Base-by-base conservation (phyloP, 2,113 vertebrate genomes). In the Hymenochirus boettgeri region DNA sequence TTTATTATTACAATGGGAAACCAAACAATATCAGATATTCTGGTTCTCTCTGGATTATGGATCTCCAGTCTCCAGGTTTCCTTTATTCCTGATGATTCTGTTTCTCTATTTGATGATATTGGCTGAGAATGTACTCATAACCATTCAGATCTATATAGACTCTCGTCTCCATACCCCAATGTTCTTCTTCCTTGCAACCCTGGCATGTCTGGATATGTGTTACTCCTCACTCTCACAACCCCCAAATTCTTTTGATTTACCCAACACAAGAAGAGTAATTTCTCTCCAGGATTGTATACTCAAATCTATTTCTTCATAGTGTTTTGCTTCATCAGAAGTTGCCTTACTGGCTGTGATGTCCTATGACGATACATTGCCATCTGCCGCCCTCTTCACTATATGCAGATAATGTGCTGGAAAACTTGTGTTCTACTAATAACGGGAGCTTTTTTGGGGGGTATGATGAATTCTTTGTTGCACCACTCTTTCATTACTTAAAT, bases 181-280 rank as follows among this genome's bases (percentile, higher is more conserved):
- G 75, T 77, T 77, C 21, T 77, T 72, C 26, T 74, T 74, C 17
- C 72, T 77, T 13, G 51, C 67, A 2, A 74, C 75, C 22, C 39
- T 77, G 37, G 67, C 74, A 13, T 65, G 72, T 12, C 35, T 74
- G 4, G 72, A 77, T 56, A 71, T 79, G 31, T 76, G 71, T 37
- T 79, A 69, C n/a, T 66, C 69, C 1, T 72, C 70, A 0, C 12
- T 66, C 42, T 73, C 72, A 8, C 51, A 73, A 18, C 75, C 75
- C 6, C 76, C 77, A 4, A 66, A 71, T 27, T 26, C 76, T n/a
- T 25, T 52, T 5, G 57, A 54, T 5, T 65, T 70, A 19, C 18
- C 63, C 6, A 62, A 4, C 12, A 33, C 70, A 0, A 57, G 70
- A 3, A 73, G 71, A 47, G 2, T 55, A 10, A 76, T 73, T 4